These are phyloP conservation scores for Laspeyria flexula DNA, from an alignment of 2,888 invertebrate species.

Conservation along the genomic window DNA sequence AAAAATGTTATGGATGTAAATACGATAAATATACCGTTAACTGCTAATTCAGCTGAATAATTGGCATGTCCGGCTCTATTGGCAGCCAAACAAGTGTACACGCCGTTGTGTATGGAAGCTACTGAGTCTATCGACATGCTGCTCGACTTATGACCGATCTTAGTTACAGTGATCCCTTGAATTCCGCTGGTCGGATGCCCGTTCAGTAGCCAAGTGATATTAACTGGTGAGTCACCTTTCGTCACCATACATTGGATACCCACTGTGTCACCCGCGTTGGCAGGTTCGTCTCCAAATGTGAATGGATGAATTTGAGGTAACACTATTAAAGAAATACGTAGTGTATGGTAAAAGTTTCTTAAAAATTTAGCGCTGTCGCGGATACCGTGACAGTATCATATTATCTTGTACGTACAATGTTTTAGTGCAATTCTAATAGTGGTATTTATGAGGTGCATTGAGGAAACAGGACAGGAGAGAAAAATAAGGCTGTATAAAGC, in stretches of 20 bases:
- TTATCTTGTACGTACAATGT: too few species aligned
- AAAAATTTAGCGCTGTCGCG: not conserved
- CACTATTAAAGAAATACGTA: constrained; percentile 74
- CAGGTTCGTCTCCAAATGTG: constrained; percentile 91
- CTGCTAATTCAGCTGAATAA: constrained; percentile 88
- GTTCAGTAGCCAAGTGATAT: constrained; percentile 91
- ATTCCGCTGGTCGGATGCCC: constrained; percentile 79
- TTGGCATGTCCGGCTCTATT: constrained; percentile 87
- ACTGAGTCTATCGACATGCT: constrained; percentile 90
- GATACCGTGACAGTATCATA: too few species aligned
- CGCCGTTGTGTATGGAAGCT: constrained; percentile 89
- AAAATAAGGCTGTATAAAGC: constrained; percentile 23
- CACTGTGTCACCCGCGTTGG: constrained; percentile 91
- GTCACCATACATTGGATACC: constrained; percentile 91
- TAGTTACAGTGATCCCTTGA: constrained; percentile 6
- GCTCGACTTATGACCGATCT: constrained; percentile 72
- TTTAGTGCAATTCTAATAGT: too few species aligned
- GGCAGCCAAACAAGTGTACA: constrained; percentile 11
- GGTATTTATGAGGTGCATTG: too few species aligned
- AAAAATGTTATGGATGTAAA: not conserved
- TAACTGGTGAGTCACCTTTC: constrained; percentile 92
- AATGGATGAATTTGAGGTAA: constrained; percentile 92
- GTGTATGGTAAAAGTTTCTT: not conserved
- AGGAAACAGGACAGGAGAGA: constrained; percentile 13
- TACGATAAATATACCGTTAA: constrained; percentile 87